These are phyloP conservation scores for Eucidaris tribuloides DNA, from an alignment of 35 echinoderm and acorn worm species.

Conservation along the genomic window DNA sequence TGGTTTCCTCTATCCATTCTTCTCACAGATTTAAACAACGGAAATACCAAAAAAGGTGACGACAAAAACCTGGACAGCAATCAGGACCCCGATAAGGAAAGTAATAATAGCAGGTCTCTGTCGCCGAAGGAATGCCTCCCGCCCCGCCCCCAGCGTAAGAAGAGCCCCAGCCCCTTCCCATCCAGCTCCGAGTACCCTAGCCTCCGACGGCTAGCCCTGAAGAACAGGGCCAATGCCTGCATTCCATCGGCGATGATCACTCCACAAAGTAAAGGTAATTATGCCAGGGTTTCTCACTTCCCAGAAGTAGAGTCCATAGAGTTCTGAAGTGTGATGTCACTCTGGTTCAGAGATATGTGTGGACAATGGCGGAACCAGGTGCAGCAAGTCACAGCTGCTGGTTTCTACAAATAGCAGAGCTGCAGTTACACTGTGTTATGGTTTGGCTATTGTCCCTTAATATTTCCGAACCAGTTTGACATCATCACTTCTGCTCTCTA, in stretches of 20 bases:
- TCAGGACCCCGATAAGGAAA: neutral
- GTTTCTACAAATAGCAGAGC: no score
- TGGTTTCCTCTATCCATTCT: no score
- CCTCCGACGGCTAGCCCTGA: neutral
- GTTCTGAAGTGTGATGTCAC: no score
- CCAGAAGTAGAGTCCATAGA: no score
- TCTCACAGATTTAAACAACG: constrained; percentile 4
- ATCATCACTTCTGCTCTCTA: no score
- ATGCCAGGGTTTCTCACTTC: no score
- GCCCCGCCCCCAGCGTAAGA: constrained; percentile 11
- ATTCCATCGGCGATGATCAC: neutral
- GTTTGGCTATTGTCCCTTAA: no score
- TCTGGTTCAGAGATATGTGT: no score
- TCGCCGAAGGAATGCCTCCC: neutral
- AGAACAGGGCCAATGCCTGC: constrained; percentile 15
- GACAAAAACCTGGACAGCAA: neutral
- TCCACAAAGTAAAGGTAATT: neutral
- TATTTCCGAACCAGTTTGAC: no score
- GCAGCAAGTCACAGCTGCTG: no score
- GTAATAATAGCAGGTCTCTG: neutral
- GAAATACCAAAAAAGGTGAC: neutral
- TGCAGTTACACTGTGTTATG: no score
- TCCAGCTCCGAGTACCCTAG: constrained; percentile 23
- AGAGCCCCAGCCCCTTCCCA: constrained; percentile 28
- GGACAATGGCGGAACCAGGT: no score